Conservation (phyloP, 1,140 invertebrate species). For the Eulimnadia texana region DNA sequence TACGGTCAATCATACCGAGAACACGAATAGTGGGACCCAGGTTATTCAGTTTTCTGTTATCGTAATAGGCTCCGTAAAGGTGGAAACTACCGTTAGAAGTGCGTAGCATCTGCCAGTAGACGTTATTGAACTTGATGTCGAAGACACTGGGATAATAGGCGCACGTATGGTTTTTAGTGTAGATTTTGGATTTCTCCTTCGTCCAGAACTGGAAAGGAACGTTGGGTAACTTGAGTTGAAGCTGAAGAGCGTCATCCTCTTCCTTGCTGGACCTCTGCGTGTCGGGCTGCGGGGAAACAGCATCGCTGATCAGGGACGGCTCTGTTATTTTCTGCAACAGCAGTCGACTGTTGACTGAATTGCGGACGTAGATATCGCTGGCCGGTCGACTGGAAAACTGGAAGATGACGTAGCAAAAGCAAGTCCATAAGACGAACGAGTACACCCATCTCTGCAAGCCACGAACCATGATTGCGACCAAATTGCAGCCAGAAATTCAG, state of each 20-base stretch:
- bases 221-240: conserved; percentile 40
- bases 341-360: conserved; percentile 21
- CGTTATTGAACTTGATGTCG: conserved; percentile 79
- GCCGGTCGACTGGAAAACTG: conserved; percentile 23
- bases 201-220: conserved; percentile 70
- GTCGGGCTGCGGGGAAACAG: conserved; percentile 24
- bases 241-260: neutral
- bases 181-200: conserved; percentile 51
- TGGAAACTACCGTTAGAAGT: conserved; percentile 73
- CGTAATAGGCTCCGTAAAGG: conserved; percentile 76
- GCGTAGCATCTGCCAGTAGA: conserved; percentile 48
- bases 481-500: too few relatives aligned
- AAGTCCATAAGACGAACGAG: conserved; percentile 26
- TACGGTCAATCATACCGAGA: conserved; percentile 77
- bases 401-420: conserved; percentile 24
- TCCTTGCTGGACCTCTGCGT: neutral
- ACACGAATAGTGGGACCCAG: conserved; percentile 67
- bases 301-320: conserved; percentile 50
- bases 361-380: conserved; percentile 2
- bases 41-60: conserved; percentile 54
- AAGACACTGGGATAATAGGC: conserved; percentile 67
- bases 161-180: conserved; percentile 49
- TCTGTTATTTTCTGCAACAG: conserved; percentile 26
- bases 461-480: too few relatives aligned
- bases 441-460: conserved; percentile 16